Base-by-base conservation (phyloP, 2,888 invertebrate species). In the Biston betularia region DNA sequence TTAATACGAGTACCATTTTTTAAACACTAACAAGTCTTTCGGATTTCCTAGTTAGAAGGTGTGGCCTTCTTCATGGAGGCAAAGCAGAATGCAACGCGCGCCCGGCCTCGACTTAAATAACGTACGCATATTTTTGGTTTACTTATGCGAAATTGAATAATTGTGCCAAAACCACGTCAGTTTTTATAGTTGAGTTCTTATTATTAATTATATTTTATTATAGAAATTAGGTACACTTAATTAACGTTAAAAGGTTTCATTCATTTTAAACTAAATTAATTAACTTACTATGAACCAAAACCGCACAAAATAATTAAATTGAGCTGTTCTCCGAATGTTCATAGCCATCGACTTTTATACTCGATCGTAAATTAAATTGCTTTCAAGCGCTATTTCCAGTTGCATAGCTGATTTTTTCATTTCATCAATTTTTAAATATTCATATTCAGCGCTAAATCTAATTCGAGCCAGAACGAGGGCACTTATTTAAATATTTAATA, bases 381-480 rank as follows among this genome's bases (percentile, higher is more conserved):
- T 69, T 74, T 72, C 70, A 72, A 58, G 67, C 67, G 70, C 77
- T 78, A 81, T 78, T 79, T 79, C 69, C 67, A 58, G 70, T 70
- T 48, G 74, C 49, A 66, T 70, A 71, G 70, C 77, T 79, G 79
- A 79, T 82, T 80, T 81, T 78, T 77, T 76, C 24, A 79, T 84
- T 73, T 72, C 79, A 83, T 81, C 74, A 79, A 80, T 72, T 82
- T 84, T 80, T 73, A 38, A 79, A 82, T 24, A 24, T 85, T 81
- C 79, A 83, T 82, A 83, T 85, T 81, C 79, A 83, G 76, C 72
- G 78, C 75, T 72, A 75, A 83, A 83, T 83, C 70, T 79, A 79
- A 85, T 84, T 84, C 79, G 54, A 63, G 10, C 48, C 45, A 15
- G 59, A 40, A 49, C 40, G 10, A 38, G 40, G 45, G n/a, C 49